These are phyloP conservation scores for Paradisaea rubra DNA, from an alignment of 2,113 vertebrate species.

Conservation along the genomic window DNA sequence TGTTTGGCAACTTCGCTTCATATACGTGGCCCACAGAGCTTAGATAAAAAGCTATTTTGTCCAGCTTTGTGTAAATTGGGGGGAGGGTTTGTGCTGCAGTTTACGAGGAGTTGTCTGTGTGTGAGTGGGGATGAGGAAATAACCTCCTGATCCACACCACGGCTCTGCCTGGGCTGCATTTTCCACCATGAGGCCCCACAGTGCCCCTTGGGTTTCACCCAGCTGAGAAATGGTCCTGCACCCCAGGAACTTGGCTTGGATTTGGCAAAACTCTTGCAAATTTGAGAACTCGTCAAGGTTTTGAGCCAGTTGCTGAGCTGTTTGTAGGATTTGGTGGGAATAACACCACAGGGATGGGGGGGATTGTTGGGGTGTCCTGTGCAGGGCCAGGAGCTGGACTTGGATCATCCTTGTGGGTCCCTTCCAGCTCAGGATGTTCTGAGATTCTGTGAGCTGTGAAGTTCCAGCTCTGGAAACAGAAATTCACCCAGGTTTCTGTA, in stretches of 20 bases:
- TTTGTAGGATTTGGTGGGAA: not conserved
- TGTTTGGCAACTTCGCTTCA: conserved; percentile 76
- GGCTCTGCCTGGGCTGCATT: not conserved
- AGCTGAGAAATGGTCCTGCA: not conserved
- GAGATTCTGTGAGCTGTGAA: not conserved
- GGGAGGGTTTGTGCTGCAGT: not conserved
- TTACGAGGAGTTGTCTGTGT: not conserved
- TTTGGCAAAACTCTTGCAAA: not conserved
- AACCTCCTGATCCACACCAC: not conserved
- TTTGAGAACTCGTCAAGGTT: not conserved
- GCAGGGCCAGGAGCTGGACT: not conserved
- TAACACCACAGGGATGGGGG: not conserved
- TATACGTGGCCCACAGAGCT: conserved; percentile 67
- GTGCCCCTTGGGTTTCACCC: not conserved
- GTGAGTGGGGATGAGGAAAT: not conserved
- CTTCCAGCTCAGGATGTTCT: not conserved
- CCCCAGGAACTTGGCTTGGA: not conserved
- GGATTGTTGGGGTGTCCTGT: not conserved
- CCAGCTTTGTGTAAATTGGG: conserved; percentile 50
- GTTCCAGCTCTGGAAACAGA: not conserved
- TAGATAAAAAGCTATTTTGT: conserved; percentile 72
- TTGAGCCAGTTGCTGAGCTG: not conserved
- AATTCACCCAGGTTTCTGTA: not conserved
- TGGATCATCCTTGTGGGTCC: not conserved
- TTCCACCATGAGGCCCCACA: not conserved